phyloP scores from a whole-genome alignment of 2,797 vertebrate genomes.

The Hyperoplus lanceolatus region DNA sequence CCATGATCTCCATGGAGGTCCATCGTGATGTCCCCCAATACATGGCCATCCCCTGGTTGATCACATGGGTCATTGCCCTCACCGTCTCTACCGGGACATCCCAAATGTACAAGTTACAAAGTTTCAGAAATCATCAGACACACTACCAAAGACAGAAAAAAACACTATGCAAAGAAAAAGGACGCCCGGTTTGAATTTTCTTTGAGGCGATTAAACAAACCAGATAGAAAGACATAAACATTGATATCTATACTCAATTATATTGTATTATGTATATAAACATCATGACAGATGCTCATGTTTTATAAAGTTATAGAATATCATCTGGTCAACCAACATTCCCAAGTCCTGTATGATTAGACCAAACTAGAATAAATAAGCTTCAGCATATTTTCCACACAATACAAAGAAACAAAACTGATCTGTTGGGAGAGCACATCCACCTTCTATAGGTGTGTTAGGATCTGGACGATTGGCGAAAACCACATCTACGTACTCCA shows the following conservation, averaged over 20 bases:
- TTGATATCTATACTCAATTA: no score
- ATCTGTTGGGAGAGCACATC: slow-evolving; percentile 22
- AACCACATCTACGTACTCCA: slow-evolving; percentile 95
- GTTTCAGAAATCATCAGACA: neutral
- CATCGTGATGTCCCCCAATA: slow-evolving; percentile 96
- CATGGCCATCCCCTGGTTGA: slow-evolving; percentile 98
- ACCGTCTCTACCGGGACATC: slow-evolving; percentile 88
- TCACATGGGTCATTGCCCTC: slow-evolving; percentile 95
- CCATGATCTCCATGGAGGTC: slow-evolving; percentile 98
- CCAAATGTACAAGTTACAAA: neutral
- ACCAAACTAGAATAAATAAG: neutral
- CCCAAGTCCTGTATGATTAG: neutral
- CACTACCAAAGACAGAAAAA: neutral
- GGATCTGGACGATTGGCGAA: slow-evolving; percentile 96
- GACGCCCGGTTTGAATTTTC: neutral
- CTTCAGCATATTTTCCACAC: neutral
- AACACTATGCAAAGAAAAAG: neutral
- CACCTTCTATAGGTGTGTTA: slow-evolving; percentile 97
- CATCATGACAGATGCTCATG: no score
- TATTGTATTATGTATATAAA: neutral
- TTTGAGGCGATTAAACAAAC: no score
- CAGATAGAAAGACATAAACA: no score
- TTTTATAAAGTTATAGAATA: no score
- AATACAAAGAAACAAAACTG: neutral
- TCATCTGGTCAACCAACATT: neutral